A percentile compares a stretch with the other conserved stretches of the same genome.
Conservation (phyloP, 2,113 vertebrate genomes). For the Actinemys pallida region DNA sequence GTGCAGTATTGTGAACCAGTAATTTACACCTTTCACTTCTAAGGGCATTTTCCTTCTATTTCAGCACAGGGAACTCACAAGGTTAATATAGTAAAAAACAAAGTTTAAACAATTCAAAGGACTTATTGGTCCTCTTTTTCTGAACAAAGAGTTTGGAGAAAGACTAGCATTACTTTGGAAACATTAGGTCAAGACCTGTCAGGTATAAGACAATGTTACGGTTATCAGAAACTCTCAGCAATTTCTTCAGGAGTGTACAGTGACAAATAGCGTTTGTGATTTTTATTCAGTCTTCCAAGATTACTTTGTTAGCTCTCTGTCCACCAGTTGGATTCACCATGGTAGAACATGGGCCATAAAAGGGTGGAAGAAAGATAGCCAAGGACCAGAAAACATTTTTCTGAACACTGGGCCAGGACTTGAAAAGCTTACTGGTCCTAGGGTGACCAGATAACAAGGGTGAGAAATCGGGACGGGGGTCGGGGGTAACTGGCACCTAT, state of each 20-base stretch:
- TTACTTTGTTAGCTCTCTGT: not conserved
- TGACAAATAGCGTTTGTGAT: not conserved
- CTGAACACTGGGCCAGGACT: not conserved
- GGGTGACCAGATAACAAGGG: too few relatives aligned
- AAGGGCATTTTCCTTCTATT: slow-evolving; percentile 29
- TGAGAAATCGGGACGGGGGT: too few relatives aligned
- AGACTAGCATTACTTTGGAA: not conserved
- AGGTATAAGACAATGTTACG: not conserved
- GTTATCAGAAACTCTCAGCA: not conserved
- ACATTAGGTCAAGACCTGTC: not conserved
- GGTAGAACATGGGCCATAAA: not conserved
- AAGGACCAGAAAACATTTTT: not conserved
- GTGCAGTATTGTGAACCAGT: not conserved
- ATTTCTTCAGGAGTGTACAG: not conserved
- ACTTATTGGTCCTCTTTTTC: not conserved
- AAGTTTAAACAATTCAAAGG: not conserved
- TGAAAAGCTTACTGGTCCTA: not conserved
- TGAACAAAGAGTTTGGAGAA: not conserved
- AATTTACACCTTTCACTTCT: not conserved
- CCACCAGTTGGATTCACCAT: not conserved
- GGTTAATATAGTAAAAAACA: not conserved
- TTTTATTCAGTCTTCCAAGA: not conserved
- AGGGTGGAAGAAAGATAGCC: not conserved
- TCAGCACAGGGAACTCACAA: not conserved
- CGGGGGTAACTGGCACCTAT: too few relatives aligned